Conservation (phyloP, 1,140 invertebrate species). For the Listronotus oregonensis region DNA sequence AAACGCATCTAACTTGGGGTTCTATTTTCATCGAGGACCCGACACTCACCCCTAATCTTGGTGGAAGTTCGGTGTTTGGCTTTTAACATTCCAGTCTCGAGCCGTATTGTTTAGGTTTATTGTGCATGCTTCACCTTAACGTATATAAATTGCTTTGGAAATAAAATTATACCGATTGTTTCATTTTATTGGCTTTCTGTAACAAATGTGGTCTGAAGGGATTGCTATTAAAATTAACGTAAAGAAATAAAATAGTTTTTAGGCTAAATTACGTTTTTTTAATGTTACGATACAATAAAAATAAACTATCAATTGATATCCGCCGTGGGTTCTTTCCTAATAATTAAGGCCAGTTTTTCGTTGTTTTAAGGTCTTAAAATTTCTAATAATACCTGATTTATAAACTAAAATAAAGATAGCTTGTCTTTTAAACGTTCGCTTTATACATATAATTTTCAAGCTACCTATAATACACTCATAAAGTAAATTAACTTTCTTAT, state of each 20-base stretch:
- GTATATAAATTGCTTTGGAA: constrained; percentile 35
- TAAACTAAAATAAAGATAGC: no score
- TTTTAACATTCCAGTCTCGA: constrained; percentile 37
- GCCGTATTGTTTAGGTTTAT: constrained; percentile 38
- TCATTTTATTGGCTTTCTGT: constrained; percentile 36
- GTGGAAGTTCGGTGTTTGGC: constrained; percentile 14
- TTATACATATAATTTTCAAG: no score
- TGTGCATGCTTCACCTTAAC: constrained; percentile 40
- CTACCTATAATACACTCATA: no score
- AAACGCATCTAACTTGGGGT: no score
- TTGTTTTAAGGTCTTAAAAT: no score
- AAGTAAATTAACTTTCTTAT: no score
- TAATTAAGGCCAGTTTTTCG: no score
- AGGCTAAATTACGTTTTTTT: neutral
- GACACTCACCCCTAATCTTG: constrained; percentile 27
- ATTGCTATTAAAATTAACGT: constrained; percentile 21
- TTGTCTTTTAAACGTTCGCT: no score
- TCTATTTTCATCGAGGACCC: neutral
- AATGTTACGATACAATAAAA: no score
- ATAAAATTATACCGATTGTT: constrained; percentile 40
- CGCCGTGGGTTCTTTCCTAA: no score
- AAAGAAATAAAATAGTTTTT: constrained; percentile 9
- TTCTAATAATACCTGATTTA: no score
- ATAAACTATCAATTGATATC: no score
- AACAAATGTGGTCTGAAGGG: constrained; percentile 24